Conservation (phyloP, 2,113 vertebrate genomes). For the Mesocricetus auratus region DNA sequence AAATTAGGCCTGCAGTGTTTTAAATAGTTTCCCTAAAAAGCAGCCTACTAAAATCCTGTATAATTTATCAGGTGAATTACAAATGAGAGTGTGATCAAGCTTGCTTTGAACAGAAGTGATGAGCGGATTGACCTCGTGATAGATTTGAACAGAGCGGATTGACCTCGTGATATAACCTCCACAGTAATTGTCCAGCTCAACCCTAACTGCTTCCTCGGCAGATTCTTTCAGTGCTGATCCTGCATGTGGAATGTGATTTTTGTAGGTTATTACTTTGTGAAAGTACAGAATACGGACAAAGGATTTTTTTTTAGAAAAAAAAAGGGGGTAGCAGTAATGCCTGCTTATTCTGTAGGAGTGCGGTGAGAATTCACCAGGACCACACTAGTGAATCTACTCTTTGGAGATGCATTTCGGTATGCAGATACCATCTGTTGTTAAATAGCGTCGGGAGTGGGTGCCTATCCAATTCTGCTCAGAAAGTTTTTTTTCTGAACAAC, state of each 20-base stretch:
- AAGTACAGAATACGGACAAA: no score
- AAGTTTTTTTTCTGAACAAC: background rate
- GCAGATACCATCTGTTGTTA: background rate
- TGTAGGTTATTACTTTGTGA: background rate
- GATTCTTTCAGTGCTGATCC: background rate
- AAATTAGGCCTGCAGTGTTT: constrained; percentile 14
- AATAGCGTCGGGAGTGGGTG: background rate
- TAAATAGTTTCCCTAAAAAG: constrained; percentile 47
- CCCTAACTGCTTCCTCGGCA: background rate
- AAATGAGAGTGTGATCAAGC: constrained; percentile 34
- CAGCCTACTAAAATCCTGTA: constrained; percentile 54
- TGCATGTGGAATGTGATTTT: background rate
- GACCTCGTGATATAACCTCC: background rate
- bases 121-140: background rate
- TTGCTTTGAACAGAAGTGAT: constrained; percentile 2
- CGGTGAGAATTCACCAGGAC: background rate
- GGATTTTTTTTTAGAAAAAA: background rate
- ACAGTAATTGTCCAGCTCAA: background rate
- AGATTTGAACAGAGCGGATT: background rate
- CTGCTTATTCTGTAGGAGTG: background rate
- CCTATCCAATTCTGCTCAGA: constrained; percentile 24
- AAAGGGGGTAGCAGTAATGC: background rate
- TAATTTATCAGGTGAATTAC: constrained; percentile 61
- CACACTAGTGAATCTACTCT: background rate
- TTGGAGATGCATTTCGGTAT: background rate